Evolutionary conservation across 2,888 invertebrate genomes (phyloP).

Genomic region (Drosophila lacicola): DNA sequence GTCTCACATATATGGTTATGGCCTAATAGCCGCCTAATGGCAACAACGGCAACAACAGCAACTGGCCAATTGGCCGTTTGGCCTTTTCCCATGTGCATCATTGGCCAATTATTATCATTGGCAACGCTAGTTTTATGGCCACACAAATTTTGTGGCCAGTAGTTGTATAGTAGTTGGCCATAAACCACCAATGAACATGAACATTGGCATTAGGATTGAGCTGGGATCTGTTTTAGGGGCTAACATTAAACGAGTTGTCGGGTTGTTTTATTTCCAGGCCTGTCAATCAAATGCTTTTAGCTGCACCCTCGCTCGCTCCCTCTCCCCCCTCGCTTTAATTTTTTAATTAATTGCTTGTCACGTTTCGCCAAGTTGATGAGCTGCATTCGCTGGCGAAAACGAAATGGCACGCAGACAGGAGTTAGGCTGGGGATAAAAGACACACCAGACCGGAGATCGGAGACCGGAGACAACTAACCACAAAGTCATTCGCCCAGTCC

Average conservation of each 20-base stretch:
- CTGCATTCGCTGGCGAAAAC: constrained; percentile 57
- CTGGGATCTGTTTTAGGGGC: constrained; percentile 32
- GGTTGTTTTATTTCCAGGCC: constrained; percentile 15
- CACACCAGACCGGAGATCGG: neutral
- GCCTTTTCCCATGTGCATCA: constrained; percentile 76
- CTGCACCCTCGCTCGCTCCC: neutral
- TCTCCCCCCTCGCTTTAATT: constrained; percentile 53
- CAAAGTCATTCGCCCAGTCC: constrained; percentile 42
- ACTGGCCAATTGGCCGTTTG: constrained; percentile 41
- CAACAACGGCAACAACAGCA: constrained; percentile 39
- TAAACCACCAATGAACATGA: constrained; percentile 55
- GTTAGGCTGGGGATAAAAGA: neutral
- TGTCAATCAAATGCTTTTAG: constrained; percentile 45
- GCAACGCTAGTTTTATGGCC: constrained; percentile 48
- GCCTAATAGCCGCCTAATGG: constrained; percentile 74
- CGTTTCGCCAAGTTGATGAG: constrained; percentile 62
- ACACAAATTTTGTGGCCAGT: constrained; percentile 53
- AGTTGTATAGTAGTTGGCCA: constrained; percentile 42
- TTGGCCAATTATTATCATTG: constrained; percentile 73
- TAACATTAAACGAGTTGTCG: constrained; percentile 31
- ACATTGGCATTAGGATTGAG: constrained; percentile 37
- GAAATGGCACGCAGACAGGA: constrained; percentile 61
- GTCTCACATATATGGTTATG: constrained; percentile 66
- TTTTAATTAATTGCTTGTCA: constrained; percentile 80
- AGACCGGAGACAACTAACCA: constrained; percentile 34